Base-by-base conservation (phyloP, 2,113 vertebrate genomes). In the Casuarius casuarius region DNA sequence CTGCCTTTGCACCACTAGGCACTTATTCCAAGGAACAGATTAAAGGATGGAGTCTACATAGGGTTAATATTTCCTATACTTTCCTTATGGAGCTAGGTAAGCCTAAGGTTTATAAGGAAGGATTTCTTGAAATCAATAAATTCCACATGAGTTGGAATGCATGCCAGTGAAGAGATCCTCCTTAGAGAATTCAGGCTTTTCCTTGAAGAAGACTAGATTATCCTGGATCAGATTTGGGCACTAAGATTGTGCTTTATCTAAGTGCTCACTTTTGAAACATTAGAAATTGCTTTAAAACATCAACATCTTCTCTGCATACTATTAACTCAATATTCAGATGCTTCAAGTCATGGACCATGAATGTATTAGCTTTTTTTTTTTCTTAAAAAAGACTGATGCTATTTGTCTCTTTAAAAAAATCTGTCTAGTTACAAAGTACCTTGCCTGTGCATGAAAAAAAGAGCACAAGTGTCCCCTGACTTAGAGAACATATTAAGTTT, bases 361-460 rank as follows among this genome's bases (percentile, higher is more conserved):
- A 63, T 56, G 28, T 48, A 62, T 29, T 59, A 44, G 4, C 9
- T 73, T 13, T 14, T 56, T 85, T 79, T 78, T 21, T 78, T 21
- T 6, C 29, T 35, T 23, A 29, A 35, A 28, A 23, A 61, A 16
- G 2, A 48, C 7, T 1, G 0, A 2, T 49, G 20, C 7, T 58
- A 42, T 44, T 19, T 38, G 22, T 29, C 38, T 29, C 40, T 31
- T 20, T 44, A 33, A 65, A 65, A 61, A 61, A 56, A 26, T 25
- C 20, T 9, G 21, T 72, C 44, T 66, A 26, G 6, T 62, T 81
- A 23, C n/a, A 70, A 11, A 35, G 6, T 82, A 8, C 5, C 31
- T 63, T 25, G 20, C 12, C 40, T 35, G 2, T 63, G 29, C 10
- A 62, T 28, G 11, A 54, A 72, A 52, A 48, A 54, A 58, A 42